A percentile compares a stretch with the other conserved stretches of the same genome.
These are phyloP conservation scores for Trypoxylus dichotomus DNA, from an alignment of 1,140 invertebrate genomes.

Conservation along the genomic window DNA sequence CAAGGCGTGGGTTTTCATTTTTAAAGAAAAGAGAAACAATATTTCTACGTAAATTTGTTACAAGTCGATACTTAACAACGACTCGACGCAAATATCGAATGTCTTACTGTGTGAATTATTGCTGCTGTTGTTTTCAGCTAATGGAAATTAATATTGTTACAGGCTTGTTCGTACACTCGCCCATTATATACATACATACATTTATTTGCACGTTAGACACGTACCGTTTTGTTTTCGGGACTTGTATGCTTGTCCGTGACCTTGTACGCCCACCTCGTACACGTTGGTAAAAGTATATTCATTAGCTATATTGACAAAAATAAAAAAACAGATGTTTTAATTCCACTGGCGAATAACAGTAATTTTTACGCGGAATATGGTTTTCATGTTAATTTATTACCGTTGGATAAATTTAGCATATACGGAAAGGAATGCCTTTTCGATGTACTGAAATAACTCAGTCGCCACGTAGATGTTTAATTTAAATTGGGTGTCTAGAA, in stretches of 20 bases:
- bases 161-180: neutral
- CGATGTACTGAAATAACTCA: neutral
- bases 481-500: neutral
- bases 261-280: neutral
- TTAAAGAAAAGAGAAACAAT: neutral
- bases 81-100: neutral
- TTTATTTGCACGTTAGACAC: slow-evolving; percentile 13
- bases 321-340: neutral
- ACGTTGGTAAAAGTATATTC: neutral
- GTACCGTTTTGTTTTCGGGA: slow-evolving; percentile 10
- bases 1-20: neutral
- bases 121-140: neutral
- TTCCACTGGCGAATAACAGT: neutral
- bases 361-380: neutral
- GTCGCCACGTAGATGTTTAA: neutral
- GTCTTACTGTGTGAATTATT: neutral
- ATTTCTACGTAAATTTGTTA: slow-evolving; percentile 1
- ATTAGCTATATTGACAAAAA: neutral
- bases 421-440: too few relatives aligned
- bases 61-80: neutral
- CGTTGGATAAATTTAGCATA: neutral
- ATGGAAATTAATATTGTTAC: slow-evolving; percentile 13
- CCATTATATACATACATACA: too few relatives aligned
- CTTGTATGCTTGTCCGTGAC: neutral
- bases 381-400: neutral